These are phyloP conservation scores for Metalampra italica DNA, from an alignment of 2,888 invertebrate species.

Conservation along the genomic window DNA sequence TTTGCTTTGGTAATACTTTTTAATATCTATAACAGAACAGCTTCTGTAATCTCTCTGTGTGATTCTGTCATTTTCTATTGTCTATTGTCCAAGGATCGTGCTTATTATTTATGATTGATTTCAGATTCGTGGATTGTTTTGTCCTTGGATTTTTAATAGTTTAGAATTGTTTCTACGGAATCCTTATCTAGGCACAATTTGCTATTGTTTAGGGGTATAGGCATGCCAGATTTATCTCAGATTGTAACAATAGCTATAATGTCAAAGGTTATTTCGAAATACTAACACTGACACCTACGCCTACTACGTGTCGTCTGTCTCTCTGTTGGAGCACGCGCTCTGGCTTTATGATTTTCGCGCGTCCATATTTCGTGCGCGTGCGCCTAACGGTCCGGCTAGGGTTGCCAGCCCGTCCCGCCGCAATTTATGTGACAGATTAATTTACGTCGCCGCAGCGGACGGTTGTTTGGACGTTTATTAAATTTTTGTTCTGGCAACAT, in stretches of 20 bases:
- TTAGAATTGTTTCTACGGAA: too few relatives aligned
- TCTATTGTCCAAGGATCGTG: too few relatives aligned
- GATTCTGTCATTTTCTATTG: too few relatives aligned
- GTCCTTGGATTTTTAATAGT: too few relatives aligned
- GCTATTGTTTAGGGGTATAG: too few relatives aligned
- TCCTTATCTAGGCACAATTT: too few relatives aligned
- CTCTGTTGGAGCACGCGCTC: conserved; percentile 14
- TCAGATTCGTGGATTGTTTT: too few relatives aligned
- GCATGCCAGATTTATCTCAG: too few relatives aligned
- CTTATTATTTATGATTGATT: too few relatives aligned
- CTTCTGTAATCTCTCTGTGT: too few relatives aligned
- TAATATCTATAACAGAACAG: too few relatives aligned
- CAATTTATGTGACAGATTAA: conserved; percentile 44
- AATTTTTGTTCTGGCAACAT: conserved; percentile 15
- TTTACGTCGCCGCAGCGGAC: conserved; percentile 24
- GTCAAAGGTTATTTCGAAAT: not conserved
- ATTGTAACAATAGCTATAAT: not conserved
- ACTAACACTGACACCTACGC: not conserved
- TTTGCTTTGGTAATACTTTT: too few relatives aligned
- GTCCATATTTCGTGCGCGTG: conserved; percentile 45
- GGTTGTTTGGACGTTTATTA: conserved; percentile 14
- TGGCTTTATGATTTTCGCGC: conserved; percentile 61
- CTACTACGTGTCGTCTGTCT: conserved; percentile 5
- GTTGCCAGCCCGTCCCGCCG: conserved; percentile 29
- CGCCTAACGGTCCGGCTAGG: conserved; percentile 44